Evolutionary conservation across 1,140 invertebrate genomes (phyloP), one percentile per base, ranked within the genome.

Genomic region (Reticulitermes speratus): DNA sequence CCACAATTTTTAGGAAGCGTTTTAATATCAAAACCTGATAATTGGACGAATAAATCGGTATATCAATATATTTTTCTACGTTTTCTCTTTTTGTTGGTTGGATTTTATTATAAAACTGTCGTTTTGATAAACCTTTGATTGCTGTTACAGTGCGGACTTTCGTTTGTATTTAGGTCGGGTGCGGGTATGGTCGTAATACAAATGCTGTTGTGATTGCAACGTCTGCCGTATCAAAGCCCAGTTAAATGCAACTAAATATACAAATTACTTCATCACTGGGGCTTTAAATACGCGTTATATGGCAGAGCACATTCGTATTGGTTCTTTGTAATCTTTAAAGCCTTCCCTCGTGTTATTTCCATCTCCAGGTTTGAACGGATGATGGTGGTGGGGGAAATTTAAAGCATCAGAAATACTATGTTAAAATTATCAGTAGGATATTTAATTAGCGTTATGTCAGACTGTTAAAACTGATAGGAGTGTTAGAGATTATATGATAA

Each of bases 301-400:
- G n/a, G 65, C 65, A 75, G n/a, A 11, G 25, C 25, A n/a, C 65
- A 30, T 75, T 75, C 65, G 65, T 75, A 30, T 75, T 75, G 65
- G 65, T 75, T 75, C 65, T 75, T 75, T 75, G 65, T 75, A 75
- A 75, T 75, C 65, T 75, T 75, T 75, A 75, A 75, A 75, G 65
- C 65, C 65, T 75, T 75, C 65, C 25, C 1, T n/a, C 65, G n/a
- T 75, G n/a, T 75, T 75, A 75, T 75, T 75, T 14, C n/a, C 65
- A 30, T 75, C 65, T 30, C 8, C 16, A 75, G 65, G 65, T 19
- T 30, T 75, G 52, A 55, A 55, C 52, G 52, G 52, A 14, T 5
- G 9, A 16, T 0, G 1, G 59, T 12, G 19, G 59, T 21, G 59
- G 25, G 59, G 59, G n/a, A 30, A 30, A 75, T 75, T 75, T 75